Evolutionary conservation across 2,797 vertebrate species (phyloP), one percentile per base, ranked within the genome.

Genomic region (Chaetophractus vellerosus): DNA sequence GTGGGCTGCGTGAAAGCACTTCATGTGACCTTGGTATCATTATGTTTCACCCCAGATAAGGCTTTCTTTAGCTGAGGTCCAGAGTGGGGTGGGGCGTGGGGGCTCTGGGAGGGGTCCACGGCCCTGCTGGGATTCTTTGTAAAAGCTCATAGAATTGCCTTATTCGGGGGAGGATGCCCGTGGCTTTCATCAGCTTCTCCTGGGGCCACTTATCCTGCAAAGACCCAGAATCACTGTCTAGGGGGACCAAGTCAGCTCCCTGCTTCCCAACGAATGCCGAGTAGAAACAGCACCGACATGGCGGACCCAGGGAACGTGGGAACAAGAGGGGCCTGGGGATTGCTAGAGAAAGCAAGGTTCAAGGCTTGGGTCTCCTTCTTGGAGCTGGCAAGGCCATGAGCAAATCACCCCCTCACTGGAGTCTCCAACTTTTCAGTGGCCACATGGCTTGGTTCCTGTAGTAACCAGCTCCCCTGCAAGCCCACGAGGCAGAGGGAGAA

Each of bases 401-500:
- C 64, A 71, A 76, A 45, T 41, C 48, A 19, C 55, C 19, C 36
- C 59, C 52, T 76, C 1, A 11, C 7, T 9, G 41, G 66, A 4
- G 63, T 38, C 50, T 45, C 59, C 9, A 59, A 87, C 14, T 28
- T 57, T 63, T 48, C 52, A 10, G 12, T 2, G 23, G 57, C 69
- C 24, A 8, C 0, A 1, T 2, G 12, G 55, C 2, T 15, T 0
- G n/a, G 18, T 16, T 16, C 24, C 91, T 24, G 9, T 9, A 31
- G 36, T 15, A 24, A 86, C 11, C 31, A 55, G 9, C 72, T n/a
- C 6, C 6, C 18, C 1, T n/a, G 33, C 48, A 28, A 0, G 24
- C 75, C 41, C 26, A 33, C 1, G 1, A 63, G 83, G 24, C 11
- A 69, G 72, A 68, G 96, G 87, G 38, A 83, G 96, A 95, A 76